Evolutionary conservation across 1,140 invertebrate genomes (phyloP), one percentile per base, ranked within the genome.

Genomic region (Zaprionus camerounensis): DNA sequence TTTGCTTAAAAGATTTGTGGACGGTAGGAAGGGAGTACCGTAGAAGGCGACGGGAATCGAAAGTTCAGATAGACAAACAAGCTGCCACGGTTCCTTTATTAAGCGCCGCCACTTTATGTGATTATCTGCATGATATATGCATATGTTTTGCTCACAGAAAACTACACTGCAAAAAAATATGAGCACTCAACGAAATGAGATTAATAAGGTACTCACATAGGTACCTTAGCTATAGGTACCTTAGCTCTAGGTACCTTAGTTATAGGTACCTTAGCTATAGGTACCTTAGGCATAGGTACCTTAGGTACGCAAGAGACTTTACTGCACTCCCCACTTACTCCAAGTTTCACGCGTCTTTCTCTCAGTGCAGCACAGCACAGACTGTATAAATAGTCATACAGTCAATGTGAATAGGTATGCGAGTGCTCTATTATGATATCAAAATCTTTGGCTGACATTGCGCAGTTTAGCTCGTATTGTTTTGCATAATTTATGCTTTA

Each of bases 61-160:
- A 80, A 72, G 31, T 82, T 82, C 61, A 74, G 74, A 66, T 77
- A 59, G 58, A 62, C 63, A 79, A 67, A 71, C 44, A 68, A 57
- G 34, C 38, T 62, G 20, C 24, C 31, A 41, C 24, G 34, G n/a
- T 26, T 58, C 13, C 34, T 38, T 58, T 72, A 58, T 58, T 53
- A 31, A 34, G 36, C 61, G 9, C 62, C 46, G n/a, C 31, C 63
- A 64, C 26, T 46, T 17, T 28, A 24, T 24, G 38, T 36, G 22
- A 62, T 56, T 28, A 56, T 62, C 59, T 62, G 5, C 17, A 62
- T 46, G 24, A 62, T 66, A 55, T 28, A 57, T 58, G 53, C 26
- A 56, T 56, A 28, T 56, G 26, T 56, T 56, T 28, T 28, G 53
- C 22, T 9, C 13, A 6, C 53, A n/a, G 11, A 55, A 6, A n/a